These are phyloP conservation scores for Tenthredo livida DNA, from an alignment of 2,888 invertebrate genomes.

Conservation along the genomic window DNA sequence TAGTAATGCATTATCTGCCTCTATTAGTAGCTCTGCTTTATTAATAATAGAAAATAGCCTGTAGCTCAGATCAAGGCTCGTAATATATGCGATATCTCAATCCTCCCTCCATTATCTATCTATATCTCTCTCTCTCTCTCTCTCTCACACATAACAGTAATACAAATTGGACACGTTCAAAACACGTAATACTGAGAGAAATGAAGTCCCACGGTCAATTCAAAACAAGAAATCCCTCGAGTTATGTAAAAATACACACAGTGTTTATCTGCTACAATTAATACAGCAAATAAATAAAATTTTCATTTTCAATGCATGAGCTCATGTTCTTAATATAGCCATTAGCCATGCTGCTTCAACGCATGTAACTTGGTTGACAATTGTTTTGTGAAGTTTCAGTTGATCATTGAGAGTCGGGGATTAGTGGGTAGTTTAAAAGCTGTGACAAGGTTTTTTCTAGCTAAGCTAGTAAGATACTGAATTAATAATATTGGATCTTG, in stretches of 20 bases:
- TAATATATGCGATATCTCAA: background rate
- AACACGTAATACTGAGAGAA: background rate
- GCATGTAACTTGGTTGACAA: slow-evolving; percentile 48
- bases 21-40: slow-evolving; percentile 1
- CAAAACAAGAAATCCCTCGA: background rate
- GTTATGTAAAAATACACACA: background rate
- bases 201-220: background rate
- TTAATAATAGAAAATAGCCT: background rate
- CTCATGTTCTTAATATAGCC: slow-evolving; percentile 67
- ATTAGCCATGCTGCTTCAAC: slow-evolving; percentile 57
- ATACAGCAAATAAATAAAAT: slow-evolving; percentile 47
- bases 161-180: background rate
- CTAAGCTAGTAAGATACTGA: background rate
- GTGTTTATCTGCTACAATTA: background rate
- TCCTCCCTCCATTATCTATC: background rate
- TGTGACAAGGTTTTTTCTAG: background rate
- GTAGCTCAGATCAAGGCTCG: background rate
- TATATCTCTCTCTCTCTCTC: background rate
- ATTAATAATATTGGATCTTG: background rate
- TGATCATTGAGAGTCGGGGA: slow-evolving; percentile 54
- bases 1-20: background rate
- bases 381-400: slow-evolving; percentile 50
- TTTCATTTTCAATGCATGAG: slow-evolving; percentile 56
- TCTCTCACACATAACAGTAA: background rate
- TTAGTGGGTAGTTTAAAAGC: background rate